phyloP scores from a whole-genome alignment of 2,113 vertebrate genomes.

The Microcebus murinus region DNA sequence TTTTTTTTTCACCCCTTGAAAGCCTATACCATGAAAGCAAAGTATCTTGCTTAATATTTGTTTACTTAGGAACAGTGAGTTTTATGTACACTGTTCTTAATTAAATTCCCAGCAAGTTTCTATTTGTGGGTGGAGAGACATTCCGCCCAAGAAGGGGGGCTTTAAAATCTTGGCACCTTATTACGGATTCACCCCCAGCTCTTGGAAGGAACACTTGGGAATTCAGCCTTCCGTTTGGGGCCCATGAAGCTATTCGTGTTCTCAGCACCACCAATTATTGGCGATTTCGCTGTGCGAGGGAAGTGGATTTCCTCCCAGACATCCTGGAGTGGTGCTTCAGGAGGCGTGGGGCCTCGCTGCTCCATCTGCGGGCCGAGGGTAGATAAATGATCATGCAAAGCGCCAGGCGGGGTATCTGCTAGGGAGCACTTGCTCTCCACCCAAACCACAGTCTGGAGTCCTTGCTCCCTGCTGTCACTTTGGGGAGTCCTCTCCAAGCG shows the following conservation, averaged over 20 bases:
- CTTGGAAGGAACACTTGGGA: slow-evolving; percentile 54
- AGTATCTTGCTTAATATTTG: slow-evolving; percentile 65
- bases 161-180: slow-evolving; percentile 63
- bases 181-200: slow-evolving; percentile 37
- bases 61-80: slow-evolving; percentile 70
- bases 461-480: background rate
- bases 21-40: slow-evolving; percentile 34
- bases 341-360: background rate
- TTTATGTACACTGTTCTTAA: slow-evolving; percentile 75
- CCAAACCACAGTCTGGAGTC: background rate
- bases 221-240: slow-evolving; percentile 40
- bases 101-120: slow-evolving; percentile 72
- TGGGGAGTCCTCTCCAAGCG: background rate
- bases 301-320: slow-evolving; percentile 53
- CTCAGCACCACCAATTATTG: slow-evolving; percentile 48
- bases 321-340: background rate
- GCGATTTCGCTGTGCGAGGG: slow-evolving; percentile 48
- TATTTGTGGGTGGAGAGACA: slow-evolving; percentile 69
- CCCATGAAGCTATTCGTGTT: slow-evolving; percentile 18
- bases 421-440: background rate
- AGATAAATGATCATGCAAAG: background rate
- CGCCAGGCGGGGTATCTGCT: background rate
- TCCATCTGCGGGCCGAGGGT: background rate
- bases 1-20: background rate
- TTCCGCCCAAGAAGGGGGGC: slow-evolving; percentile 56